phyloP scores from a whole-genome alignment of 2,888 invertebrate genomes.

The Eupithecia dodoneata region DNA sequence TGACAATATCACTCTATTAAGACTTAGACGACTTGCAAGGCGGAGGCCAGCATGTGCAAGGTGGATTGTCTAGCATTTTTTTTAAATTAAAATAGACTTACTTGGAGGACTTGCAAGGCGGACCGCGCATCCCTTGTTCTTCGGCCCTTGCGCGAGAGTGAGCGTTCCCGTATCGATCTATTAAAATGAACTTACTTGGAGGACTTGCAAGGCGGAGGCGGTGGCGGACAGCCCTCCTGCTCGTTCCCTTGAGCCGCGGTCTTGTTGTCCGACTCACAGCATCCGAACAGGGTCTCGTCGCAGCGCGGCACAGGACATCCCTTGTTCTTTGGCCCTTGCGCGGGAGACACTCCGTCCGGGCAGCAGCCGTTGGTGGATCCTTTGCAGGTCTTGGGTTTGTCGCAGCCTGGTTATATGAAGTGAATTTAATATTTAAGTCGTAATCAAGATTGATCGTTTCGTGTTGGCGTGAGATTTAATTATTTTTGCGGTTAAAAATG shows the following conservation, averaged over 20 bases:
- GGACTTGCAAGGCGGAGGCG: slow-evolving; percentile 82
- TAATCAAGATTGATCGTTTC: neutral
- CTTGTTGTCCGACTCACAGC: slow-evolving; percentile 90
- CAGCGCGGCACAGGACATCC: slow-evolving; percentile 92
- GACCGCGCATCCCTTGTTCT: no score
- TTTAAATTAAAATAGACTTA: no score
- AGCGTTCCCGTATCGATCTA: no score
- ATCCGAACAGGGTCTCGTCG: slow-evolving; percentile 92
- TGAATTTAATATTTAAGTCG: neutral
- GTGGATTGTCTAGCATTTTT: no score
- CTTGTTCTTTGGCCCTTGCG: slow-evolving; percentile 86
- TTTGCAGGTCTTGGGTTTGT: slow-evolving; percentile 88
- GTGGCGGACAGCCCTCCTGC: slow-evolving; percentile 92
- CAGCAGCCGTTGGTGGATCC: slow-evolving; percentile 92
- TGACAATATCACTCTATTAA: no score
- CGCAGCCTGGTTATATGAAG: slow-evolving; percentile 82
- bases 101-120: no score
- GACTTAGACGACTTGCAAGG: no score
- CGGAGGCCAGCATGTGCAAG: no score
- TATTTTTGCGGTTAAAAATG: no score
- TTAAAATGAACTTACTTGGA: slow-evolving; percentile 72
- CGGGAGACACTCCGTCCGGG: slow-evolving; percentile 91
- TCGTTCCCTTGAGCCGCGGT: slow-evolving; percentile 92
- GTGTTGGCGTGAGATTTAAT: no score
- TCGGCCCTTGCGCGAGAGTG: no score